A percentile compares a stretch with the other conserved stretches of the same genome.
phyloP scores from a whole-genome alignment of 2,888 invertebrate species.

The Mythimna pallens region DNA sequence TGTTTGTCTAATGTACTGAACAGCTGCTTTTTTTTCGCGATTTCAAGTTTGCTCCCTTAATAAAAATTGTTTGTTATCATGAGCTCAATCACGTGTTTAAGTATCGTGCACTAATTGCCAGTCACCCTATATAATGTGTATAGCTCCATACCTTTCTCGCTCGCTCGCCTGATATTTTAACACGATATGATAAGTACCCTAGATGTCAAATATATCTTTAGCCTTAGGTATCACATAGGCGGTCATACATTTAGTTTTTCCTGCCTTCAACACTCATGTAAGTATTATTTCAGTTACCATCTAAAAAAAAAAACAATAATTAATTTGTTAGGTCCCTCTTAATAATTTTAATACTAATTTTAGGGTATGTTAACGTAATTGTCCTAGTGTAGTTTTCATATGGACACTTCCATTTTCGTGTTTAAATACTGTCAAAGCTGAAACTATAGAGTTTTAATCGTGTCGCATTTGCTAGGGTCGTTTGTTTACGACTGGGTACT shows the following conservation, averaged over 20 bases:
- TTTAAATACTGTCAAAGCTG: conserved; percentile 43
- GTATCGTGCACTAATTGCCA: too few species aligned
- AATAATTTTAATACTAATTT: conserved; percentile 17
- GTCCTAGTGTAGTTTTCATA: conserved; percentile 35
- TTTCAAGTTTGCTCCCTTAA: too few species aligned
- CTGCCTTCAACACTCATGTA: conserved; percentile 12
- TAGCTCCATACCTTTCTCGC: too few species aligned
- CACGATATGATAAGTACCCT: too few species aligned
- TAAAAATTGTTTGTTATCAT: too few species aligned
- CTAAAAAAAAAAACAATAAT: conserved; percentile 23
- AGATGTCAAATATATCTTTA: conserved; percentile 9
- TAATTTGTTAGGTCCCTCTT: conserved; percentile 13
- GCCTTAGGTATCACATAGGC: conserved; percentile 1
- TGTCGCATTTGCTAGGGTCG: too few species aligned
- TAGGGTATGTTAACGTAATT: conserved; percentile 21
- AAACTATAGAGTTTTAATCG: neutral
- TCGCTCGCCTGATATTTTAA: too few species aligned
- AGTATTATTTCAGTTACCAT: conserved; percentile 62
- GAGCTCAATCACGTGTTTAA: too few species aligned
- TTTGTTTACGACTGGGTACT: too few species aligned
- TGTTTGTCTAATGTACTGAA: too few species aligned
- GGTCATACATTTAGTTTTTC: conserved; percentile 18
- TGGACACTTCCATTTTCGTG: conserved; percentile 32
- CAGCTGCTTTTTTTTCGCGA: too few species aligned
- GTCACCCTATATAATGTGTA: too few species aligned